Evolutionary conservation across 2,797 vertebrate species (phyloP), one percentile per base, ranked within the genome.

Genomic region (Danio aesculapii): DNA sequence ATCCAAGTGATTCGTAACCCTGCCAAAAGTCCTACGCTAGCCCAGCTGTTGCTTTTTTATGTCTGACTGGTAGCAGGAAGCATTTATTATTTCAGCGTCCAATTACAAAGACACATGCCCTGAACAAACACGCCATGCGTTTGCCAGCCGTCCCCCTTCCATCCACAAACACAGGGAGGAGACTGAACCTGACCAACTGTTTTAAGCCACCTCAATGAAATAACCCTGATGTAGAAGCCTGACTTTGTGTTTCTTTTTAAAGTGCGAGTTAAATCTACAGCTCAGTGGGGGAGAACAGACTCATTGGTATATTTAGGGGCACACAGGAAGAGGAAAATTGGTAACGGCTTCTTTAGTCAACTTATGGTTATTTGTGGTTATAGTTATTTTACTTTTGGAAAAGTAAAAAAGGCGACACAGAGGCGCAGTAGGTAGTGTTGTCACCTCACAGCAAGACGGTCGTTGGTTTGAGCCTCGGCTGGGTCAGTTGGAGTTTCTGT

Each of bases 111-210:
- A 70, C 39, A 46, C 64, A 70, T 69, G 64, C 58, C 77, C 84
- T 81, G 75, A 83, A 81, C 67, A 85, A 85, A 85, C 86, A 87
- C 77, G 67, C 68, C 80, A 50, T 49, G 13, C 30, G 17, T 58
- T 70, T 67, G 52, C 8, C 49, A 47, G 50, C 75, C 14, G 75
- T 59, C 69, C 46, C 1, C 67, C 63, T 21, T 73, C 44, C 9
- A n/a, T 62, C 12, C 59, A 64, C 10, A 50, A 69, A 79, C 77
- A 64, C 66, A 21, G 50, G 58, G 63, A 61, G 41, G 50, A 73
- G 43, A 72, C 66, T 83, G 75, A 84, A 75, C n/a, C 17, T 59
- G 66, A 66, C 44, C 84, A 83, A 77, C 84, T 85, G 84, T 82
- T 81, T 41, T 67, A 41, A 19, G 7, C 7, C 39, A 8, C 62